Evolutionary conservation across 2,113 vertebrate genomes (phyloP), one percentile per base, ranked within the genome.

Genomic region (Ailurus styani): DNA sequence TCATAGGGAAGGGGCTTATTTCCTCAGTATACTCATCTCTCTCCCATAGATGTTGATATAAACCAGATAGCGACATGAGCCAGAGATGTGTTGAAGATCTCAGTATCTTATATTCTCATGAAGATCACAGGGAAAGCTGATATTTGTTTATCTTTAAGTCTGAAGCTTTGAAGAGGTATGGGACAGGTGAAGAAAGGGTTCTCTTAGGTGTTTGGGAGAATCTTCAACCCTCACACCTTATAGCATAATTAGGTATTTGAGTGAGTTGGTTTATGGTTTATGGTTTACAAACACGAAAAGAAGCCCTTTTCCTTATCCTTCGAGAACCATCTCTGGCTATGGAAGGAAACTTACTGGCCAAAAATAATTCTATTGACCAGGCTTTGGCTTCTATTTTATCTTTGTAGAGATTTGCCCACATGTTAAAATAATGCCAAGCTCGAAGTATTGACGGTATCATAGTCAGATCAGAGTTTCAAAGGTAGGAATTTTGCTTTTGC

Each of bases 381-480:
- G 57, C 50, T 75, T 73, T 87, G 13, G 5, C 31, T 15, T 68
- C n/a, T 45, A 8, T 82, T 82, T 87, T 78, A 55, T 83, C 90
- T 92, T 70, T 37, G 7, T 87, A 73, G 75, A 60, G n/a, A 37
- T 83, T 89, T 45, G 5, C 40, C 31, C 40, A 10, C 47, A 64
- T 87, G 50, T 78, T 77, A 34, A 64, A 54, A 50, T 84, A 90
- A 73, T 50, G 12, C 20, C 47, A 66, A 31, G 7, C 54, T 83
- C 54, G 4, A 25, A 62, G 9, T 82, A 17, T 75, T 81, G n/a
- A 14, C 95, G 6, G 21, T 50, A 62, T 97, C 52, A 60, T 12
- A 90, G 85, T 87, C 62, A 93, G 73, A n/a, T 57, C 29, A 54
- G 60, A 84, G 31, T 95, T 90, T 83, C 42, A 79, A 83, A 94